Conservation (phyloP, 2,888 invertebrate species). For the Melolontha melolontha region DNA sequence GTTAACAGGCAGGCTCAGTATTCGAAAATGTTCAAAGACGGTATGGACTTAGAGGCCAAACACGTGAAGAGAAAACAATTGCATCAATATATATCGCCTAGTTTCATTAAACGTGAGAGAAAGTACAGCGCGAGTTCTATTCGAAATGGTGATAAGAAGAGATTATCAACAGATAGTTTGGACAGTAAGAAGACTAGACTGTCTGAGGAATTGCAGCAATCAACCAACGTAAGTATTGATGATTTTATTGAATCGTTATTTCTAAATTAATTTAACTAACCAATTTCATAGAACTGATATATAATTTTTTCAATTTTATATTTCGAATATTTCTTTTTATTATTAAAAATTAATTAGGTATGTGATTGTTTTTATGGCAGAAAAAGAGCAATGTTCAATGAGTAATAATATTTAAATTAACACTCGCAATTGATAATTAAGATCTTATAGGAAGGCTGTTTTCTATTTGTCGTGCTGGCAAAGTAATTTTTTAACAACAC, state of each 20-base stretch:
- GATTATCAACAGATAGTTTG: slow-evolving; percentile 49
- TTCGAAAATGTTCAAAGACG: slow-evolving; percentile 77
- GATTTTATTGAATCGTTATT: background rate
- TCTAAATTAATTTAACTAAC: too few relatives aligned
- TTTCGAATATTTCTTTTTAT: too few relatives aligned
- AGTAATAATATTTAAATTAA: too few relatives aligned
- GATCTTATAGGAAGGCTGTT: too few relatives aligned
- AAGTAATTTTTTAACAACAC: too few relatives aligned
- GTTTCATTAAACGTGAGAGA: slow-evolving; percentile 78
- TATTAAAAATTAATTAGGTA: too few relatives aligned
- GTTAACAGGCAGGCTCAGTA: slow-evolving; percentile 83
- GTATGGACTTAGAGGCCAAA: slow-evolving; percentile 86
- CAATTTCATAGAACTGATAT: too few relatives aligned
- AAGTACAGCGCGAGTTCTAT: slow-evolving; percentile 68
- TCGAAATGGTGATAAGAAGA: slow-evolving; percentile 51
- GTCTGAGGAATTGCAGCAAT: slow-evolving; percentile 46
- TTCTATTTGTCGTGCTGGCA: too few relatives aligned
- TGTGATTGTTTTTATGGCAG: too few relatives aligned
- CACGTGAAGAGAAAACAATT: slow-evolving; percentile 88
- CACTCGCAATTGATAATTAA: too few relatives aligned
- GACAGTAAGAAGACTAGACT: slow-evolving; percentile 50
- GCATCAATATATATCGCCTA: slow-evolving; percentile 77
- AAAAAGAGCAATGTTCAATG: too few relatives aligned
- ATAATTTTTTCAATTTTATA: too few relatives aligned
- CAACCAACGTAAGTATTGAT: slow-evolving; percentile 38